A percentile compares a stretch with the other conserved stretches of the same genome.
These are phyloP conservation scores for Protobothrops mucrosquamatus DNA, from an alignment of 2,113 vertebrate genomes.

Conservation along the genomic window DNA sequence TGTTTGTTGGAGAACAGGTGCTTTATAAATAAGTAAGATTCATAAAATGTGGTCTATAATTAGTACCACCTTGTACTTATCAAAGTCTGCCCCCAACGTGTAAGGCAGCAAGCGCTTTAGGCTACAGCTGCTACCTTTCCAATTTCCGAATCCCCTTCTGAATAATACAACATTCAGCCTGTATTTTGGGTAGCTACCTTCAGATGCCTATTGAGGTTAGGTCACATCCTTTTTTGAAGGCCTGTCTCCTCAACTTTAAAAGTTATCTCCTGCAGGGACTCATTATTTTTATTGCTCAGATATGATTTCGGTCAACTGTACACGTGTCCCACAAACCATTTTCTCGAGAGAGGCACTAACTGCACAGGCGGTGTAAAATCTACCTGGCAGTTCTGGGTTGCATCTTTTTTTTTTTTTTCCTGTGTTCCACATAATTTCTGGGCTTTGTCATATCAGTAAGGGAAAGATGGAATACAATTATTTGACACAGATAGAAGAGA, in stretches of 20 bases:
- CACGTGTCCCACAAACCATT: neutral
- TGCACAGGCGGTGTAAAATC: neutral
- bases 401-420: neutral
- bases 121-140: neutral
- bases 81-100: neutral
- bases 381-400: neutral
- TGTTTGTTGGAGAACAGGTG: neutral
- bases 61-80: neutral
- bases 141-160: conserved; percentile 9
- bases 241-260: neutral
- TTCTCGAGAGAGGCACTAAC: neutral
- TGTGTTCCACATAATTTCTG: neutral
- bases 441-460: neutral
- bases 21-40: neutral
- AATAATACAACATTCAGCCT: neutral
- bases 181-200: conserved; percentile 13
- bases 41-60: conserved; percentile 5
- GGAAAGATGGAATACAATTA: neutral
- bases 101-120: accelerated
- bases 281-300: conserved; percentile 19
- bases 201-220: conserved; percentile 1
- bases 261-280: neutral
- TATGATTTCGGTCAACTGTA: conserved; percentile 20
- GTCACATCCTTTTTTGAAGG: neutral
- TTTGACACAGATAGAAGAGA: neutral